phyloP scores from a whole-genome alignment of 2,113 vertebrate species.

The Stegastes partitus region DNA sequence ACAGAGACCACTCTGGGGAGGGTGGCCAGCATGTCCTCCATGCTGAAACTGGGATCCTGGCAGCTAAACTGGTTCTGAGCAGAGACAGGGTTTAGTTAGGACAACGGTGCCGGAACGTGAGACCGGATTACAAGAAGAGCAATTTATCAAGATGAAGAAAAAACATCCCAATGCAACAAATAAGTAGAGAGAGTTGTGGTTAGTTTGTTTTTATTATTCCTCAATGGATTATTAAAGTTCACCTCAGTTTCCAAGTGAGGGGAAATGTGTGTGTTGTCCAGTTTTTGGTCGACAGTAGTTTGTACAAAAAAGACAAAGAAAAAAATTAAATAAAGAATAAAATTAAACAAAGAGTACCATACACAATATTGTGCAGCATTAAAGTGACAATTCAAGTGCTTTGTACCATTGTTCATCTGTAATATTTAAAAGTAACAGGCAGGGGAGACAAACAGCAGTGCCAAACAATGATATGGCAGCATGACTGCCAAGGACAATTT shows the following conservation, averaged over 20 bases:
- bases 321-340: background rate
- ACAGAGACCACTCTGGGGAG: constrained; percentile 82
- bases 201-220: background rate
- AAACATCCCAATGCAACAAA: background rate
- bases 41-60: constrained; percentile 88
- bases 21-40: constrained; percentile 87
- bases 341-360: background rate
- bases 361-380: background rate
- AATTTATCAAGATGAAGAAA: background rate
- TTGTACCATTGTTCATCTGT: constrained; percentile 45
- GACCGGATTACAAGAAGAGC: background rate
- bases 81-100: background rate
- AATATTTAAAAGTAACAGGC: constrained; percentile 59
- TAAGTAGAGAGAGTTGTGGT: background rate
- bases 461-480: constrained; percentile 65
- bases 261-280: background rate
- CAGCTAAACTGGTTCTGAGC: constrained; percentile 94
- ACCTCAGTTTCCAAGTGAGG: background rate
- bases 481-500: constrained; percentile 69
- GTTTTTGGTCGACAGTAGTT: too few relatives aligned
- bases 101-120: background rate
- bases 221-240: background rate
- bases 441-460: constrained; percentile 61
- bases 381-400: constrained; percentile 32
- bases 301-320: background rate